Conservation (phyloP, 2,113 vertebrate genomes). For the Heliornis fulica region DNA sequence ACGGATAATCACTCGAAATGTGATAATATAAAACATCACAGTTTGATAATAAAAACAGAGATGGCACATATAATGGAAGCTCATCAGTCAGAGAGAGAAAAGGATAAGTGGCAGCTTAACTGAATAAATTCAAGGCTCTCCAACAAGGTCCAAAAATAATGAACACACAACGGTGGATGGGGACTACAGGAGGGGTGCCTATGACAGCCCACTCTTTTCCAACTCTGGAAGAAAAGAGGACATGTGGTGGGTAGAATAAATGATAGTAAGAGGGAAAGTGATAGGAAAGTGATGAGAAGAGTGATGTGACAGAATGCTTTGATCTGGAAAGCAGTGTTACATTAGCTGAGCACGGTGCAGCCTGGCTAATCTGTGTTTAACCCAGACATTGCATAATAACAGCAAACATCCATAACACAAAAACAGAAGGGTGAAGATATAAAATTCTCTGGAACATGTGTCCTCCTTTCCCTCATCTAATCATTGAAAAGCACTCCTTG, state of each 20-base stretch:
- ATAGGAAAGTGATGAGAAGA: background rate
- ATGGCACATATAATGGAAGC: background rate
- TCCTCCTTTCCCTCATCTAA: background rate
- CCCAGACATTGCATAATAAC: background rate
- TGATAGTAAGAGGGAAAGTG: background rate
- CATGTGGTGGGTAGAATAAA: background rate
- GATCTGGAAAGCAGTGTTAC: background rate
- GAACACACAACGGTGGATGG: background rate
- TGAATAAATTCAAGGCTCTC: background rate
- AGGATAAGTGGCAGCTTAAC: background rate
- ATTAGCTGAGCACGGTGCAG: background rate
- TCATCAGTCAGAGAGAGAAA: background rate
- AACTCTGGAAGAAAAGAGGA: background rate
- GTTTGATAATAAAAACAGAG: background rate
- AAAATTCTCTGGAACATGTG: background rate
- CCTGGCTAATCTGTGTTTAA: background rate
- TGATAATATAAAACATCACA: background rate
- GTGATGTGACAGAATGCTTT: rapidly evolving
- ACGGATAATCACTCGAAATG: background rate
- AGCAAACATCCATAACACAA: background rate
- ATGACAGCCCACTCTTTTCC: background rate
- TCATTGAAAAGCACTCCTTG: background rate
- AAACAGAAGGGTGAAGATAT: background rate
- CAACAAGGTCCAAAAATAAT: background rate
- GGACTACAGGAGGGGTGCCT: background rate